These are phyloP conservation scores for Hylomyscus alleni DNA, from an alignment of 2,797 vertebrate genomes.

Conservation along the genomic window DNA sequence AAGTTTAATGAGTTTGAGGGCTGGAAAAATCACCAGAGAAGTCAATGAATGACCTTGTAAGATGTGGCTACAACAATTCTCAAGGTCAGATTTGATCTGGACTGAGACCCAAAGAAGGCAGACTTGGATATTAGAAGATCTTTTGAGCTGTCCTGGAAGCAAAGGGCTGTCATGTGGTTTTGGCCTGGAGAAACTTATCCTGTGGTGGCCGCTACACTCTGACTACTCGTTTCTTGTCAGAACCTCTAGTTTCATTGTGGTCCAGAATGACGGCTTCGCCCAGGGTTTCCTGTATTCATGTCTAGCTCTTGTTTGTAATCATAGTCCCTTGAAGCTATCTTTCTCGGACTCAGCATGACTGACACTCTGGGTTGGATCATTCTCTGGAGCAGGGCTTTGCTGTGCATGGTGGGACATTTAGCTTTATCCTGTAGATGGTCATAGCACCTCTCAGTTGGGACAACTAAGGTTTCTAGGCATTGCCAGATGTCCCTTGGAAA, in stretches of 20 bases:
- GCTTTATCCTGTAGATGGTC: neutral
- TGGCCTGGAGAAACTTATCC: neutral
- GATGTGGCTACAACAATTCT: neutral
- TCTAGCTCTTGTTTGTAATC: conserved; percentile 7
- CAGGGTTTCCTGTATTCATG: neutral
- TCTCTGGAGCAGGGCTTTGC: neutral
- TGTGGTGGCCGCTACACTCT: neutral
- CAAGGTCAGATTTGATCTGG: neutral
- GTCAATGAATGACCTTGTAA: neutral
- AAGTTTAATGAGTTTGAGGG: conserved; percentile 26
- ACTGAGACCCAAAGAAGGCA: neutral
- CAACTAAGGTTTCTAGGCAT: neutral
- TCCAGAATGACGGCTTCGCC: neutral
- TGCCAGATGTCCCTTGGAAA: neutral
- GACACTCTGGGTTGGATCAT: neutral
- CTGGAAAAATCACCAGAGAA: neutral
- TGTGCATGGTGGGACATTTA: neutral
- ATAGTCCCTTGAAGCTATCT: neutral
- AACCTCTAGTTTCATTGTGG: neutral
- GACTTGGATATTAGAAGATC: neutral
- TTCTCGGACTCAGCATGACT: neutral
- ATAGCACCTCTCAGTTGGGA: neutral
- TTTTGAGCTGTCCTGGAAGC: neutral
- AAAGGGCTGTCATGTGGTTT: neutral
- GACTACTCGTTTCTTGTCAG: neutral